These are phyloP conservation scores for Nephila pilipes DNA, from an alignment of 1,140 invertebrate genomes.

Conservation along the genomic window DNA sequence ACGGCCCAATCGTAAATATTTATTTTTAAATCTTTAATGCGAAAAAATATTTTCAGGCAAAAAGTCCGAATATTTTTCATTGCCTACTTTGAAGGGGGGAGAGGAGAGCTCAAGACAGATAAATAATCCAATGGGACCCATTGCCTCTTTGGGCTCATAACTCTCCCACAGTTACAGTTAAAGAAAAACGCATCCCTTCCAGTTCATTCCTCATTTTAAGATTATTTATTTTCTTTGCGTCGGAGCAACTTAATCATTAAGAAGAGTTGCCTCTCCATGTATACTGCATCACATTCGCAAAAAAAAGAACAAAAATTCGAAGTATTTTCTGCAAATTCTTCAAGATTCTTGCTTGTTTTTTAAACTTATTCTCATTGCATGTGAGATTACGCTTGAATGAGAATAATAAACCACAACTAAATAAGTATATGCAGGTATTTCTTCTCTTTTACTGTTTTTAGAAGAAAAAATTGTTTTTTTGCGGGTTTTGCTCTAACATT, in stretches of 20 bases:
- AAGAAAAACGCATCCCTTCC: conserved; percentile 36
- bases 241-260: conserved; percentile 34
- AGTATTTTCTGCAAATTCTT: conserved; percentile 32
- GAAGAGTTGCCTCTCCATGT: neutral
- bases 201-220: conserved; percentile 23
- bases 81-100: neutral
- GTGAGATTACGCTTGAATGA: neutral
- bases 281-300: too few relatives aligned
- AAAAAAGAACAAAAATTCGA: conserved; percentile 19
- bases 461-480: neutral
- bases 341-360: conserved; percentile 5
- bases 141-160: neutral
- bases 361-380: neutral
- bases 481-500: neutral
- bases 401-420: conserved; percentile 16
- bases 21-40: neutral
- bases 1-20: neutral
- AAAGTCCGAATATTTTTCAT: neutral
- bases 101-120: neutral
- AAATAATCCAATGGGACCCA: conserved; percentile 41
- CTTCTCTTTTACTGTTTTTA: conserved; percentile 5
- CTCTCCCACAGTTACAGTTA: conserved; percentile 11
- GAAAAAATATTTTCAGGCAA: neutral
- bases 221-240: conserved; percentile 16
- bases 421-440: conserved; percentile 22